Evolutionary conservation across 1,140 invertebrate genomes (phyloP).

Genomic region (Drosophila navojoa): DNA sequence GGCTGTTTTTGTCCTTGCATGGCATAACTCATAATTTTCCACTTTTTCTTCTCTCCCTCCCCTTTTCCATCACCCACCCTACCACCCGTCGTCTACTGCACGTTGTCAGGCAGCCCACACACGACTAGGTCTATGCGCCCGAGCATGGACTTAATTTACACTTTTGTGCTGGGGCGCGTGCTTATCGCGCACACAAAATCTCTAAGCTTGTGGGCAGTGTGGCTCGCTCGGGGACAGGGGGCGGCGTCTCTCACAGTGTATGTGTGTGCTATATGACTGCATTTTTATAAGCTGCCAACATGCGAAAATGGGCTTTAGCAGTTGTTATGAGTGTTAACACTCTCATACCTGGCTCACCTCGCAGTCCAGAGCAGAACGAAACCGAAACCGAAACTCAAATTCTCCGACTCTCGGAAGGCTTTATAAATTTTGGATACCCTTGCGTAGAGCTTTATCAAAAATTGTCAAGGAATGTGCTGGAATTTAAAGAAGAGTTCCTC

Average conservation of each 20-base stretch:
- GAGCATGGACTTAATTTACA: constrained; percentile 78
- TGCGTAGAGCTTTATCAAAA: neutral
- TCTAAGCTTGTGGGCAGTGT: constrained; percentile 56
- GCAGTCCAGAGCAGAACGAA: constrained; percentile 22
- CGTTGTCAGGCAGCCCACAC: constrained; percentile 56
- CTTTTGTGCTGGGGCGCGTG: constrained; percentile 79
- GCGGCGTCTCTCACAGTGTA: neutral
- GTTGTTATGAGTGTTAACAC: constrained; percentile 83
- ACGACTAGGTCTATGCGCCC: constrained; percentile 55
- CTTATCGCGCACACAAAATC: constrained; percentile 80
- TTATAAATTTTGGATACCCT: neutral
- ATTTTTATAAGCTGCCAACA: constrained; percentile 83
- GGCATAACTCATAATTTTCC: constrained; percentile 78
- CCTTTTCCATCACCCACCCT: neutral
- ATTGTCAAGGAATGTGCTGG: neutral
- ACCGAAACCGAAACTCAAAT: constrained; percentile 45
- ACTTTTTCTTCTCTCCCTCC: constrained; percentile 27
- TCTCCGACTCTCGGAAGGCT: constrained; percentile 1
- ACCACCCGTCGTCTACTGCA: neutral
- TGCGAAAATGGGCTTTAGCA: constrained; percentile 82
- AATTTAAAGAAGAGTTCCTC: neutral
- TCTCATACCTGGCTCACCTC: constrained; percentile 57
- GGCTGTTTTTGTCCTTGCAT: constrained; percentile 64
- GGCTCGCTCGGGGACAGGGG: constrained; percentile 6
- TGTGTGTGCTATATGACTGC: constrained; percentile 57